phyloP scores from a whole-genome alignment of 2,888 invertebrate species.

The Ametastegia equiseti region DNA sequence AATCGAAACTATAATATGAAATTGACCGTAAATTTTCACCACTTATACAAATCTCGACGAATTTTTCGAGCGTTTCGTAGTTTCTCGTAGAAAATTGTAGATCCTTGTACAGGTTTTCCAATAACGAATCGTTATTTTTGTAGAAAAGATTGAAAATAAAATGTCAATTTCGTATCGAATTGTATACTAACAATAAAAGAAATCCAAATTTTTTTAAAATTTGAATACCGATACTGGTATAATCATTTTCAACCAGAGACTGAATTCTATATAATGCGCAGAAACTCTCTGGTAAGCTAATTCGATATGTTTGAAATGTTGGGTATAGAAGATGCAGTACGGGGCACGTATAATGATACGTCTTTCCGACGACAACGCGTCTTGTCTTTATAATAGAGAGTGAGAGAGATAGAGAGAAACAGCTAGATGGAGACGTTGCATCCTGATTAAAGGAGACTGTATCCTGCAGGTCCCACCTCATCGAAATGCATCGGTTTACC shows the following conservation, averaged over 20 bases:
- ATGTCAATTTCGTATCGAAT: background rate
- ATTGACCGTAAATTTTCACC: too few relatives aligned
- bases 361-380: conserved; percentile 45
- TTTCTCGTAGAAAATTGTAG: too few relatives aligned
- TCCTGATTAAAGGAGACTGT: conserved; percentile 28
- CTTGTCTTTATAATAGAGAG: background rate
- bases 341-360: conserved; percentile 61
- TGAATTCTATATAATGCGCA: background rate
- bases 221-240: too few relatives aligned
- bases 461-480: background rate
- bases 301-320: conserved; percentile 69
- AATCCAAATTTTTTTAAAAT: background rate
- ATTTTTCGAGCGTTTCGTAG: too few relatives aligned
- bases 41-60: too few relatives aligned
- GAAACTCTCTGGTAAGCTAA: conserved; percentile 58
- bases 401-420: background rate
- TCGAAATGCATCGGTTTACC: conserved; percentile 41
- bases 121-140: too few relatives aligned
- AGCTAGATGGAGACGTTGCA: background rate
- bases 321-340: conserved; percentile 49
- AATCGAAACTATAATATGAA: background rate
- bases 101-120: too few relatives aligned
- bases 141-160: too few relatives aligned
- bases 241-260: too few relatives aligned
- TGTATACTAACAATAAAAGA: background rate